Evolutionary conservation across 2,113 vertebrate genomes (phyloP).

Genomic region (Chauna torquata): DNA sequence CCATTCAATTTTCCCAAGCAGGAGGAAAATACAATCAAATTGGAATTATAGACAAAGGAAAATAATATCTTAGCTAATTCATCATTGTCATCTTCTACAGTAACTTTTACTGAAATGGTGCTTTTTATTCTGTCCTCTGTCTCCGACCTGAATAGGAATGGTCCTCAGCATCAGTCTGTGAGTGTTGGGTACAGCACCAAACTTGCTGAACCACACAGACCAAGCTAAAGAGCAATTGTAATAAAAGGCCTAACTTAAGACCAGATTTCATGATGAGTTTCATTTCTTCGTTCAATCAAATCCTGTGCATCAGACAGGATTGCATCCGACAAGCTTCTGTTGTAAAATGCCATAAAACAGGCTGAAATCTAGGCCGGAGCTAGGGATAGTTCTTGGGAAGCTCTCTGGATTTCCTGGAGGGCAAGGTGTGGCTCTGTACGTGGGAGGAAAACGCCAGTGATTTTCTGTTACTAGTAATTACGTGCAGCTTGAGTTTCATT

Average conservation of each 20-base stretch:
- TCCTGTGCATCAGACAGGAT: not conserved
- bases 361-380: slow-evolving; percentile 44
- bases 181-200: not conserved
- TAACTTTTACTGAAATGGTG: not conserved
- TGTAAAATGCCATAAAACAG: slow-evolving; percentile 1
- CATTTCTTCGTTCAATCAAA: not conserved
- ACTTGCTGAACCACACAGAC: not conserved
- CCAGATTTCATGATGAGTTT: not conserved
- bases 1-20: not conserved
- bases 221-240: not conserved
- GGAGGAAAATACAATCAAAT: not conserved
- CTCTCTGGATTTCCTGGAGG: slow-evolving; percentile 46
- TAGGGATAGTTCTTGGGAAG: slow-evolving; percentile 50
- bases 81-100: not conserved
- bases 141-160: not conserved
- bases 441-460: slow-evolving; percentile 17
- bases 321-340: not conserved
- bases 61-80: not conserved
- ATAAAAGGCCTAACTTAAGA: not conserved
- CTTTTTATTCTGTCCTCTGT: not conserved
- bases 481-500: slow-evolving; percentile 38
- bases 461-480: slow-evolving; percentile 64
- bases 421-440: slow-evolving; percentile 25
- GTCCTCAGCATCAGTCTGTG: not conserved
- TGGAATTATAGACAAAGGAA: not conserved